Evolutionary conservation across 2,113 vertebrate species (phyloP), one percentile per base, ranked within the genome.

Genomic region (Semnopithecus entellus): DNA sequence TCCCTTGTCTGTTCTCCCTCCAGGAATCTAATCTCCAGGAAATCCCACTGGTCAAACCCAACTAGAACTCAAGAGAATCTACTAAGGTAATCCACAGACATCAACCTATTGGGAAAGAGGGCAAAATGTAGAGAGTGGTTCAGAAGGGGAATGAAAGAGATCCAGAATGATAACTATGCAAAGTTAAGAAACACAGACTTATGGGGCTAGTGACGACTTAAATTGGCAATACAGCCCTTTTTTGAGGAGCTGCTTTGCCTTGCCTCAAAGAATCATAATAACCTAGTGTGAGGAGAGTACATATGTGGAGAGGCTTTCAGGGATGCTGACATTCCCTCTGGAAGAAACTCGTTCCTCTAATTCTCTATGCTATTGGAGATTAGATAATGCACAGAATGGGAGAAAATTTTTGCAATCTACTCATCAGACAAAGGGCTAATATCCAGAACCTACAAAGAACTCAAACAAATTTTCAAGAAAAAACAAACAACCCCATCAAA

Each of bases 81-180:
- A 7, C 16, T 35, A 66, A 73, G 20, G 4, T 57, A 45, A 80
- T 73, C 18, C 23, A 20, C 20, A 35, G 45, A 85, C 59, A 6
- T 73, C 20, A 84, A 8, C 4, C 13, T 48, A 20, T 17, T 30
- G 22, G 40, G 25, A 59, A 94, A 92, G n/a, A 86, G 23, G 57
- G 38, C 30, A 23, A 64, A 45, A 30, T 9, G 23, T 73, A 3
- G 32, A 81, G 7, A 86, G 45, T 2, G 2, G 22, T n/a, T 55
- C 48, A 32, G 38, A 22, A 50, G 7, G 8, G 50, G 35, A 57
- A 72, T 35, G 72, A 57, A 78, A 59, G 61, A 38, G 40, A 32
- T 3, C n/a, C 45, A 50, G n/a, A 11, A 12, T 2, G 45, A 35
- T 38, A 40, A 17, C 9, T 16, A 3, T 73, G 4, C 0, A 7